Evolutionary conservation across 2,113 vertebrate genomes (phyloP).

Genomic region (Ellobius talpinus): DNA sequence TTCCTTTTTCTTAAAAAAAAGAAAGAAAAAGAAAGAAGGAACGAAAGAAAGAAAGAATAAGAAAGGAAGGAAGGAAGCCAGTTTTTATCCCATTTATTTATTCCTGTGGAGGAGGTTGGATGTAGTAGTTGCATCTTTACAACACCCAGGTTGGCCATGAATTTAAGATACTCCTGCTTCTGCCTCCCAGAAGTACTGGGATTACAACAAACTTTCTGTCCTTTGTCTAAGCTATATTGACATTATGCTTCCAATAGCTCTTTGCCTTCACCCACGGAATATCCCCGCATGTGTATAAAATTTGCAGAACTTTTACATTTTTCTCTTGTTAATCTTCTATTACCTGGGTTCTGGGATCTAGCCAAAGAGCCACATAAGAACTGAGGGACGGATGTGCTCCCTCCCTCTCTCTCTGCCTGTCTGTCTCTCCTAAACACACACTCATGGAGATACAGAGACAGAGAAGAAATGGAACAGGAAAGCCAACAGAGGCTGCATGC

Average conservation of each 20-base stretch:
- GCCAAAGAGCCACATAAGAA: neutral
- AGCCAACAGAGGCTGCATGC: too few relatives aligned
- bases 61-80: too few relatives aligned
- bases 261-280: neutral
- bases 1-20: neutral
- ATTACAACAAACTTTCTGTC: neutral
- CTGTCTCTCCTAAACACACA: too few relatives aligned
- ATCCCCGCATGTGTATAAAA: accelerated
- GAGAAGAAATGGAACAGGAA: neutral
- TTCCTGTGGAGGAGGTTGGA: neutral
- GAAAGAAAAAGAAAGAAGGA: neutral
- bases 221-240: neutral
- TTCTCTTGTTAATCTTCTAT: neutral
- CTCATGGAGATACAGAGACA: neutral
- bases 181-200: neutral
- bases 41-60: too few relatives aligned
- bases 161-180: neutral
- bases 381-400: neutral
- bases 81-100: neutral
- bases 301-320: neutral
- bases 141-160: neutral
- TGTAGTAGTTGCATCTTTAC: neutral
- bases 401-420: neutral
- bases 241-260: neutral
- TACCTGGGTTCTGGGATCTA: neutral